A percentile compares a stretch with the other conserved stretches of the same genome.
Conservation (phyloP, 2,888 invertebrate genomes). For the Crematogaster levior region DNA sequence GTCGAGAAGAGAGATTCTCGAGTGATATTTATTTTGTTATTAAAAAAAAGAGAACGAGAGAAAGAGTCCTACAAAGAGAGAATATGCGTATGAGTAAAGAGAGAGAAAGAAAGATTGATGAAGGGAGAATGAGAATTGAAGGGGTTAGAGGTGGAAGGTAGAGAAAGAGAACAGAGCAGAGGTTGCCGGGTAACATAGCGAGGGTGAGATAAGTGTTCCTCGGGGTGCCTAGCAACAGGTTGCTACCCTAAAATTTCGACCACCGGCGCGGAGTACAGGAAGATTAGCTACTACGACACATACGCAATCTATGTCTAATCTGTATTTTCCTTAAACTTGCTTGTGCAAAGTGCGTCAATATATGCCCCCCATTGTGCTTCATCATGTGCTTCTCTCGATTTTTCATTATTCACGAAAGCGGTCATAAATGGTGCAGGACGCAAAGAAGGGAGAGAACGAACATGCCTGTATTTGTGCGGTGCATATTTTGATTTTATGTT, state of each 20-base stretch:
- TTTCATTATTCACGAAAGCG: conserved; percentile 41
- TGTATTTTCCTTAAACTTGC: conserved; percentile 27
- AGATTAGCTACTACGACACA: not conserved
- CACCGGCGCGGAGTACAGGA: conserved; percentile 34
- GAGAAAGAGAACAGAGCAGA: conserved; percentile 24
- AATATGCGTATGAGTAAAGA: not conserved
- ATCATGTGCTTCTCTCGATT: conserved; percentile 49
- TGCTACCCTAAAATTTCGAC: conserved; percentile 81
- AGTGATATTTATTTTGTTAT: not conserved
- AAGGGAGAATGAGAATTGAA: not conserved
- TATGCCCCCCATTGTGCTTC: not conserved
- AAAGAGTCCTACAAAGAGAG: not conserved
- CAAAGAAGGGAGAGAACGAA: not conserved
- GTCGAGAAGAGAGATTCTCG: conserved; percentile 4
- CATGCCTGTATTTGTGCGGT: not conserved
- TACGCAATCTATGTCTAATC: not conserved
- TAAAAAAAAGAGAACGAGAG: not conserved
- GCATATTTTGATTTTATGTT: too few relatives aligned
- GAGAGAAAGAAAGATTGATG: conserved; percentile 4
- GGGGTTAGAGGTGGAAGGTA: not conserved
- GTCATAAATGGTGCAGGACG: not conserved
- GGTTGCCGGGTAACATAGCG: conserved; percentile 72
- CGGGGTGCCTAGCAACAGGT: conserved; percentile 84
- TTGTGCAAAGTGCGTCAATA: conserved; percentile 35
- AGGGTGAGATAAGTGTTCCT: conserved; percentile 77